phyloP scores from a whole-genome alignment of 2,113 vertebrate genomes.

The Arenaria interpres region DNA sequence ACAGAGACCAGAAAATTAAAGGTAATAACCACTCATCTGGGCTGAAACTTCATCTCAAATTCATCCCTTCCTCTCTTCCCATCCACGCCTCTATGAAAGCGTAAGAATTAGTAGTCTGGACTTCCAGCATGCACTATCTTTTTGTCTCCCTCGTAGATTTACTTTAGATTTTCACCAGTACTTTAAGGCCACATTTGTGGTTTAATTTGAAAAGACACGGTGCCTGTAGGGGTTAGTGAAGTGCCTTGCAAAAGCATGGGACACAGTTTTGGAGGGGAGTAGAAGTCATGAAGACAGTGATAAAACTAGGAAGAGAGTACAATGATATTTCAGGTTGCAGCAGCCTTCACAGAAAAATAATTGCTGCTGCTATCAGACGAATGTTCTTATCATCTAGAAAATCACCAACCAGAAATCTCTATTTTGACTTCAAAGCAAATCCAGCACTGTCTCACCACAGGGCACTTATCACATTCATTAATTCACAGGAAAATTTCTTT shows the following conservation, averaged over 20 bases:
- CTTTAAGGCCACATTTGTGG: background rate
- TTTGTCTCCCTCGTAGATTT: background rate
- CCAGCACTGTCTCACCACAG: background rate
- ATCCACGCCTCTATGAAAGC: background rate
- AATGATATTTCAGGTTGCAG: background rate
- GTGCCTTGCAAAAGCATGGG: background rate
- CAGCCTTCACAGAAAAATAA: conserved; percentile 38
- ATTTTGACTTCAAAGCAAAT: conserved; percentile 61
- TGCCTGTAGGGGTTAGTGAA: conserved; percentile 2
- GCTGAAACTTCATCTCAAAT: background rate
- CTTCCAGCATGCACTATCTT: background rate
- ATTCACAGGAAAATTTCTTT: conserved; percentile 56
- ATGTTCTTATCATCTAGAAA: conserved; percentile 24
- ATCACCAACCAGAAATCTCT: conserved; percentile 33
- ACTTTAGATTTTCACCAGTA: background rate
- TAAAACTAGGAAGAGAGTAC: conserved; percentile 1
- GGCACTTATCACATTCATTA: conserved; percentile 58
- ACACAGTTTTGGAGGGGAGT: background rate
- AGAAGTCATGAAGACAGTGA: background rate
- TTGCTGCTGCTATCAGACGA: background rate
- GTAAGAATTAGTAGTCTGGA: background rate
- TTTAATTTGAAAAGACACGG: conserved; percentile 35
- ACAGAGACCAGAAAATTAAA: background rate
- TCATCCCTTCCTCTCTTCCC: background rate
- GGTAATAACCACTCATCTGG: background rate